A percentile compares a stretch with the other conserved stretches of the same genome.
These are phyloP conservation scores for Protaetia brevitarsis DNA, from an alignment of 1,140 invertebrate species.

Conservation along the genomic window DNA sequence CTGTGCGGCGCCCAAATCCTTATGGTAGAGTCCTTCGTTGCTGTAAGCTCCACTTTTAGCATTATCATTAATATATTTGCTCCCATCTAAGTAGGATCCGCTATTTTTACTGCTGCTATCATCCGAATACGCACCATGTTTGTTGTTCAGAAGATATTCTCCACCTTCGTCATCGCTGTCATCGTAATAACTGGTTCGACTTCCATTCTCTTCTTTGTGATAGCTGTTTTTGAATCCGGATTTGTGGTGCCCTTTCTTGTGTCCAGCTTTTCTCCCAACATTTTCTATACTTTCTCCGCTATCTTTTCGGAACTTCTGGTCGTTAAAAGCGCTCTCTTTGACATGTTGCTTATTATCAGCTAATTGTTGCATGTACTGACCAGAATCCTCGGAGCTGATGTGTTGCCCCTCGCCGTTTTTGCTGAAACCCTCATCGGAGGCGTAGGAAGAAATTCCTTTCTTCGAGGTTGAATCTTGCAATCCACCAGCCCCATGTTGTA, in stretches of 20 bases:
- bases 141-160: slow-evolving; percentile 53
- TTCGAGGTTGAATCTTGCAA: neutral
- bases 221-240: slow-evolving; percentile 63
- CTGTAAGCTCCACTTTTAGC: slow-evolving; percentile 51
- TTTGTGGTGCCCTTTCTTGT: slow-evolving; percentile 63
- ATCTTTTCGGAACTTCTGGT: slow-evolving; percentile 38
- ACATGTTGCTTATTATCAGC: slow-evolving; percentile 36
- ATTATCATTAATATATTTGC: slow-evolving; percentile 38
- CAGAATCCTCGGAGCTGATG: slow-evolving; percentile 34
- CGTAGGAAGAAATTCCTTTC: slow-evolving; percentile 30
- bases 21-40: slow-evolving; percentile 51
- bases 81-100: slow-evolving; percentile 5
- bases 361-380: slow-evolving; percentile 35
- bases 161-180: slow-evolving; percentile 59
- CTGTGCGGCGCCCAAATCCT: slow-evolving; percentile 48
- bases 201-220: slow-evolving; percentile 64
- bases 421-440: slow-evolving; percentile 40
- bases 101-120: neutral
- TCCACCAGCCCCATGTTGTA: neutral
- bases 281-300: slow-evolving; percentile 36
- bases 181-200: slow-evolving; percentile 63
- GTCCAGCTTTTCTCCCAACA: slow-evolving; percentile 52
- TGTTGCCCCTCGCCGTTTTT: slow-evolving; percentile 37
- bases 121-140: slow-evolving; percentile 39
- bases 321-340: slow-evolving; percentile 36